Evolutionary conservation across 2,797 vertebrate species (phyloP), one percentile per base, ranked within the genome.

Genomic region (Melanotaenia pygmaea): DNA sequence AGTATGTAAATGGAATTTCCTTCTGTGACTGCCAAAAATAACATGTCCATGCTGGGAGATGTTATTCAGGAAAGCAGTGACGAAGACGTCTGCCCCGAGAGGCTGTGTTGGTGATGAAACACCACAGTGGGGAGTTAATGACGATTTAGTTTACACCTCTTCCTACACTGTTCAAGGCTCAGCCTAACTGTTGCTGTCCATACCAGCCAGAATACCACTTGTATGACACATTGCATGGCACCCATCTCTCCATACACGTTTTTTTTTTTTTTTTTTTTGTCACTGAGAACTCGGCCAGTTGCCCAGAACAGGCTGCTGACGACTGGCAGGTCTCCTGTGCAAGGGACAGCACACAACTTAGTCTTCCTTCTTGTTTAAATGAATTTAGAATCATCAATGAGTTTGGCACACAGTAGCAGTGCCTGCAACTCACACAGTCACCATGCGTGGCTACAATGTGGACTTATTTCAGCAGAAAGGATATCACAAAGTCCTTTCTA

Each of bases 61-160:
- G 84, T 88, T 88, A 67, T 86, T 81, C 65, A 82, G 81, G 78
- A 82, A 68, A 38, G 34, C 82, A 59, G 59, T 93, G 89, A 92
- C 87, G 88, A 79, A 78, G 37, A 78, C 6, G 79, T 77, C 82
- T 88, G 80, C 78, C 74, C 75, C 18, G 11, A 58, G 61, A 82
- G 81, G 56, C 84, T 56, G 59, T 59, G 72, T 47, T 74, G 76
- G 76, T 83, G 89, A 86, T 81, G 82, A 86, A 89, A 87, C 77
- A 51, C 68, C 82, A 43, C 86, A 74, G 83, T 35, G 13, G 91
- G 88, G 89, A 84, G 84, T 73, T 77, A 63, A 83, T 75, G 84
- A 90, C 82, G 80, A 90, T 85, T 89, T 79, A 20, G 50, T 88
- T 86, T 66, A 70, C 88, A 79, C 86, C 60, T 87, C 86, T 65